Conservation (phyloP, 2,113 vertebrate species). For the Sinocyclocheilus anophthalmus region DNA sequence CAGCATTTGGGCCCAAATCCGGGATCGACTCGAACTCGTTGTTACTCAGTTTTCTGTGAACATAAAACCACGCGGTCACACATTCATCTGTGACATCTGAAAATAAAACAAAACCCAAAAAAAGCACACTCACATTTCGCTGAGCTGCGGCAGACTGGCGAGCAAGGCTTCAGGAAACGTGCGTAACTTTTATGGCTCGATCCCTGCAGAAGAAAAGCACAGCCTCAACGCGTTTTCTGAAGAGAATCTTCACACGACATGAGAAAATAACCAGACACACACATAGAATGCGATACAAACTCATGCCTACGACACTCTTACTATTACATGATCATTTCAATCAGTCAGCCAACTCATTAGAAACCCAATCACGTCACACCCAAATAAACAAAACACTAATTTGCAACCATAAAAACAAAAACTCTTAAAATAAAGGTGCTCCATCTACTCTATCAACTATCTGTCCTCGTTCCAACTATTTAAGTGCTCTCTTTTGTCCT, state of each 20-base stretch:
- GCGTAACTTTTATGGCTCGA: slow-evolving; percentile 91
- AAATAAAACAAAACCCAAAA: neutral
- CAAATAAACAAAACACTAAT: neutral
- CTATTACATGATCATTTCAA: neutral
- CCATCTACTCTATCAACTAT: too few species aligned
- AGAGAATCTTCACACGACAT: slow-evolving; percentile 30
- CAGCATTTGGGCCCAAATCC: slow-evolving; percentile 79
- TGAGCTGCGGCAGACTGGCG: slow-evolving; percentile 82
- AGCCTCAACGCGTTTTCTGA: slow-evolving; percentile 52
- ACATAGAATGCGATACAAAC: neutral
- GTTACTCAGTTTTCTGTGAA: slow-evolving; percentile 86
- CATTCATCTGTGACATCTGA: neutral
- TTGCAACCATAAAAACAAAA: neutral
- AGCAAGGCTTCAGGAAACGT: slow-evolving; percentile 81
- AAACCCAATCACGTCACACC: neutral
- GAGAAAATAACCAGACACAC: neutral
- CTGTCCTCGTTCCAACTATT: too few species aligned
- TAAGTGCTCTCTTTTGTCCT: slow-evolving; percentile 93
- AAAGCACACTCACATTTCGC: slow-evolving; percentile 86
- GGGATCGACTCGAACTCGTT: slow-evolving; percentile 88
- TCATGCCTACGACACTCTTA: neutral
- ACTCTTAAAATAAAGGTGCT: neutral
- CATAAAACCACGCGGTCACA: slow-evolving; percentile 47
- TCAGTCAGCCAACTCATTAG: neutral
- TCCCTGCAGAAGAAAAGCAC: slow-evolving; percentile 76